Base-by-base conservation (phyloP, 1,140 invertebrate genomes). In the Drosophila arizonae region DNA sequence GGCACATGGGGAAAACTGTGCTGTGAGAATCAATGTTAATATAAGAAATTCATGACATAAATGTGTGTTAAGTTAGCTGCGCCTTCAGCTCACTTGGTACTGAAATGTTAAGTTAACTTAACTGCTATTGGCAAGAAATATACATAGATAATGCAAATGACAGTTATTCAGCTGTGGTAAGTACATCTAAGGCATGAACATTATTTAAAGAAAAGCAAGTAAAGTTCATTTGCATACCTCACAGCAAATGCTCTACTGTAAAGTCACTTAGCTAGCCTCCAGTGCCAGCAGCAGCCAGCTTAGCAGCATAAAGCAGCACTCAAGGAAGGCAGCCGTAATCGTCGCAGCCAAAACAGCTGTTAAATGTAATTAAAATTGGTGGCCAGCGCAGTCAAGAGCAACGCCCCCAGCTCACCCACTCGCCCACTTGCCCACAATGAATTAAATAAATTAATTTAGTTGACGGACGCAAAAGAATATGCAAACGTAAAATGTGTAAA, bases 361-460 rank as follows among this genome's bases (percentile, higher is more conserved):
- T 81, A 67, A 81, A 72, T 43, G 33, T 78, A 81, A 86, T 81
- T 85, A 78, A 81, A 81, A 78, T 66, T 86, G 80, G 67, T 72
- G 72, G 68, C 43, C 61, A 43, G 36, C 1, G 56, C 24, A 21
- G 9, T 21, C 13, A 8, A 60, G 41, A 67, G 33, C 13, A 26
- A 13, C 33, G 24, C 10, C 21, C 21, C 21, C 3, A 24, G 15
- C 2, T 30, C 4, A 6, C 2, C 6, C 28, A 6, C 4, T 30
- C 6, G 28, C 28, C 33, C 10, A 10, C 36, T 39, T 10, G 36
- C 24, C 36, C 48, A 17, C 45, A 43, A 43, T 60, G 65, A 78
- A 81, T 82, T 82, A 86, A 86, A 82, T 82, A 50, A 87, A 87
- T 79, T 81, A 70, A 85, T 81, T 88, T 79, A 72, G 76, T 56